These are phyloP conservation scores for Centropristis striata DNA, from an alignment of 2,113 vertebrate genomes.

Conservation along the genomic window DNA sequence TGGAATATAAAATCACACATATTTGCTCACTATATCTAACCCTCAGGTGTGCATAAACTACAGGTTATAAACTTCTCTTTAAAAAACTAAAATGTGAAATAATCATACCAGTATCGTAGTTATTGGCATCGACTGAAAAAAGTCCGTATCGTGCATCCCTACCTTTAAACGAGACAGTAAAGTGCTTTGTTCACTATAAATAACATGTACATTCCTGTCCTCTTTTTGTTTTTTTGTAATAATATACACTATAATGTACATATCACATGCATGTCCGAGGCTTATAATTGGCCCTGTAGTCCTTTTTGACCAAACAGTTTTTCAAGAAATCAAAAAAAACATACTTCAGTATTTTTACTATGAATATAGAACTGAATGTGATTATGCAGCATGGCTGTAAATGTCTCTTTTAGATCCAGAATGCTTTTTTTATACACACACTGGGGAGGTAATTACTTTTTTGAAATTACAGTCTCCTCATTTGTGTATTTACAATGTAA, in stretches of 20 bases:
- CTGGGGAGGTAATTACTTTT: slow-evolving; percentile 58
- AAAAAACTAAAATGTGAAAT: too few species aligned
- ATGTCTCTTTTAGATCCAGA: slow-evolving; percentile 39
- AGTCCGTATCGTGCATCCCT: too few species aligned
- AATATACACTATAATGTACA: slow-evolving; percentile 30
- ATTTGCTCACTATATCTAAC: too few species aligned
- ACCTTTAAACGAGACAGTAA: slow-evolving; percentile 13
- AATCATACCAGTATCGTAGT: too few species aligned
- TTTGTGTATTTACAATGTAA: slow-evolving; percentile 39
- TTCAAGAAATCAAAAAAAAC: slow-evolving; percentile 56
- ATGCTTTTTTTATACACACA: slow-evolving; percentile 44
- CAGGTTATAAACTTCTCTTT: too few species aligned
- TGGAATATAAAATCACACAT: too few species aligned
- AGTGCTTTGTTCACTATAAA: slow-evolving; percentile 31
- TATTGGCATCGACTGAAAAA: too few species aligned
- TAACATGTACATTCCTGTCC: slow-evolving; percentile 43
- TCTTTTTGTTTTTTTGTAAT: slow-evolving; percentile 9
- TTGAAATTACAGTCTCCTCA: slow-evolving; percentile 46
- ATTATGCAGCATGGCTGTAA: slow-evolving; percentile 38
- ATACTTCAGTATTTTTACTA: slow-evolving; percentile 60
- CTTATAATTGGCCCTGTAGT: slow-evolving; percentile 3
- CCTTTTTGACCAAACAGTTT: slow-evolving; percentile 24
- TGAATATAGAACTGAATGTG: slow-evolving; percentile 53
- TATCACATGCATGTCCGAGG: slow-evolving; percentile 15
- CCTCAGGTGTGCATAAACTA: too few species aligned